Conservation (phyloP, 2,888 invertebrate genomes). For the Salticus scenicus region DNA sequence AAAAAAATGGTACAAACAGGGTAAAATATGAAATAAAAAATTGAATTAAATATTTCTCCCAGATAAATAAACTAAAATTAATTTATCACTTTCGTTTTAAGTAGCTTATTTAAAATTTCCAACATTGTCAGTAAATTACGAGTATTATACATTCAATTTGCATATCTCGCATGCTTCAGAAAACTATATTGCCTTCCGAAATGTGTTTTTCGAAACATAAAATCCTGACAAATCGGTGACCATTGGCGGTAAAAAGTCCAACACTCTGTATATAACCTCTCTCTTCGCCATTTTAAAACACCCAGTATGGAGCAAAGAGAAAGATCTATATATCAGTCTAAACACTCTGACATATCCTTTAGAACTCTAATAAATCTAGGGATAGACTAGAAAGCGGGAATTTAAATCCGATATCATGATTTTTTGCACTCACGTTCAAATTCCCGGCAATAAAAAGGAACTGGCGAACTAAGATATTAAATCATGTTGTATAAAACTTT, state of each 20-base stretch:
- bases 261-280: not conserved
- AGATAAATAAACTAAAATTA: too few relatives aligned
- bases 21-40: too few relatives aligned
- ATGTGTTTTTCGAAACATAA: not conserved
- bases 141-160: not conserved
- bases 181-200: not conserved
- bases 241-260: slow-evolving; percentile 19
- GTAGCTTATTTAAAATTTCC: too few relatives aligned
- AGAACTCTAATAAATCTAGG: slow-evolving; percentile 15
- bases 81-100: too few relatives aligned
- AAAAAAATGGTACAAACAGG: too few relatives aligned
- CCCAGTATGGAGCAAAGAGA: not conserved
- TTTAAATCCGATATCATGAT: slow-evolving; percentile 18
- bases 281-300: not conserved
- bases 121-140: not conserved
- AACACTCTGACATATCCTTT: slow-evolving; percentile 19
- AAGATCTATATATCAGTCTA: slow-evolving; percentile 22
- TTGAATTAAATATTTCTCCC: too few relatives aligned
- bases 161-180: not conserved
- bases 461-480: not conserved
- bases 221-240: slow-evolving; percentile 24
- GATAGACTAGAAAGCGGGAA: slow-evolving; percentile 9
- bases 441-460: slow-evolving; percentile 1
- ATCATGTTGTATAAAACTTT: slow-evolving; percentile 22
- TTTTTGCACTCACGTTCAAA: not conserved